Base-by-base conservation (phyloP, 2,888 invertebrate genomes). In the Teleiodes luculella region DNA sequence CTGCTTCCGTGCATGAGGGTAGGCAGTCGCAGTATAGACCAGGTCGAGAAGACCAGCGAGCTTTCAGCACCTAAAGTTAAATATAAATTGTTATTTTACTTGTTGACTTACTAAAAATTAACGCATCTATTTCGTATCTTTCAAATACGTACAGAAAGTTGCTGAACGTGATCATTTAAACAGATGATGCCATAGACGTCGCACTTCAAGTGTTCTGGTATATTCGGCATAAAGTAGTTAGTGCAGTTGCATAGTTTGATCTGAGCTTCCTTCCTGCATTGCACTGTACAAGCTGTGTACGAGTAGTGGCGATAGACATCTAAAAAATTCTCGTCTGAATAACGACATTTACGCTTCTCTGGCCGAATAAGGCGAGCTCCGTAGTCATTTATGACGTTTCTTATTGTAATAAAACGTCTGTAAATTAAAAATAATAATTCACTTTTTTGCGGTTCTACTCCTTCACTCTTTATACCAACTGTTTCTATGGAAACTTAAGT, bases 1-100 rank as follows among this genome's bases (percentile, higher is more conserved):
- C 94, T 14, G 93, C 92, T 80, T 95, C 94, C 0, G 93, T 93
- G 66, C 95, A 95, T 0, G 94, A 94, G 0, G 94, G 94, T 50
- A 94, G 74, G 64, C 95, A 95, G 66, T 93, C 90, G 65, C 95
- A 95, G 41, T 92, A 91, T 8, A 95, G 74, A 0, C 94, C 94
- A 6, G 86, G 83, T 5, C 93, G 90, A 0, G 75, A 68, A 7
- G 89, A 88, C 90, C 90, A 90, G 24, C 76, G 70, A 0, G 88
- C 88, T 76, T 80, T 86, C 11, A 89, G 64, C 13, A 86, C 83
- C 88, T 88, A 53, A 2, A 55, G 49, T n/a, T n/a, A n/a, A n/a
- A n/a, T n/a, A n/a, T n/a, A n/a, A n/a, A n/a, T n/a, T n/a, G n/a
- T n/a, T n/a, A n/a, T n/a, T n/a, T n/a, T n/a, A n/a, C n/a, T n/a